Percentiles rank a stretch among this genome's conserved stretches.
phyloP scores from a whole-genome alignment of 2,888 invertebrate genomes.

The Aspidiotus rigidus region DNA sequence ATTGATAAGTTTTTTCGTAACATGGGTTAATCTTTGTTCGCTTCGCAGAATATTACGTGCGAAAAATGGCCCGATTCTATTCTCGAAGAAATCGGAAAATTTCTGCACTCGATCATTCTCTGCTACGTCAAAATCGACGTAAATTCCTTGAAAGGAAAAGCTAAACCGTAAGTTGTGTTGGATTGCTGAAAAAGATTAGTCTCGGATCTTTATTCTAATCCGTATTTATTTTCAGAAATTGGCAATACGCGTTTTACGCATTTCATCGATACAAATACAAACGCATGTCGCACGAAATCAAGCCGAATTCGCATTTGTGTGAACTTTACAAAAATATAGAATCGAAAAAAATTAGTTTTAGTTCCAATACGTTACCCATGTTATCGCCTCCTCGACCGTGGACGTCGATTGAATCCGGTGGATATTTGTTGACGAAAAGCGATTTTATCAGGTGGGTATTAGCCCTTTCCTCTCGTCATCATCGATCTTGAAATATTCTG shows the following conservation, averaged over 20 bases:
- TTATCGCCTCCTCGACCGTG: slow-evolving; percentile 79
- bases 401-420: slow-evolving; percentile 59
- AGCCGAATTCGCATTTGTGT: slow-evolving; percentile 71
- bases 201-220: neutral
- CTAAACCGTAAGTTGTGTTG: slow-evolving; percentile 21
- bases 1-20: neutral
- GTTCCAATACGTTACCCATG: slow-evolving; percentile 64
- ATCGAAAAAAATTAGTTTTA: slow-evolving; percentile 60
- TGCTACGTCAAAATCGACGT: slow-evolving; percentile 74
- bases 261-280: slow-evolving; percentile 51
- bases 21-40: slow-evolving; percentile 6
- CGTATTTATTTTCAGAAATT: slow-evolving; percentile 46
- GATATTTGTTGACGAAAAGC: slow-evolving; percentile 62
- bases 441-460: slow-evolving; percentile 48
- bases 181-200: neutral
- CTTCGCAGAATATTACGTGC: slow-evolving; percentile 48
- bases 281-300: slow-evolving; percentile 46
- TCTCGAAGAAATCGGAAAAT: slow-evolving; percentile 62
- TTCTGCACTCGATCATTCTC: slow-evolving; percentile 79
- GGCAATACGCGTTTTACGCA: slow-evolving; percentile 69
- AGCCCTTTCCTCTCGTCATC: no score
- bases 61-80: slow-evolving; percentile 59
- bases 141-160: slow-evolving; percentile 49
- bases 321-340: slow-evolving; percentile 60
- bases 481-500: no score